Evolutionary conservation across 2,888 invertebrate species (phyloP).

Genomic region (Dryobotodes eremita): DNA sequence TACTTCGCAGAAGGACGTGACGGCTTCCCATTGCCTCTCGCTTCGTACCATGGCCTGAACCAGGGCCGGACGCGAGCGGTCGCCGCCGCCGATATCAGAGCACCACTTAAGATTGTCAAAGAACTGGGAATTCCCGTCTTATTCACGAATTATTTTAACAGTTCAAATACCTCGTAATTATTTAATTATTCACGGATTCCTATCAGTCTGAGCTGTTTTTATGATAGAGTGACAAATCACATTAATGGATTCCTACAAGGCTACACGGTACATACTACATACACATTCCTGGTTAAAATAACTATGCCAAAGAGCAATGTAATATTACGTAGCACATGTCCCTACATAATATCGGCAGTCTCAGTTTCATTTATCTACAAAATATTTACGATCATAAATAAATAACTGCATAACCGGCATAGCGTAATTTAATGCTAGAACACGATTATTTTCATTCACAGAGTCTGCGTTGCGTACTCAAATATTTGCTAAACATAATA

Average conservation of each 20-base stretch:
- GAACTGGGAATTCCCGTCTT: not conserved
- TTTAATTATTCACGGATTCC: not conserved
- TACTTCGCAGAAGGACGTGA: no score
- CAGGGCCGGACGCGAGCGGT: no score
- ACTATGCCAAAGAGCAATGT: constrained; percentile 28
- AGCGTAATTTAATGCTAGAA: constrained; percentile 38
- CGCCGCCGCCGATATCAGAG: no score
- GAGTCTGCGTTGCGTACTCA: constrained; percentile 16
- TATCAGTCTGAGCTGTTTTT: not conserved
- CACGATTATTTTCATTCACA: constrained; percentile 53
- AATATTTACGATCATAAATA: constrained; percentile 52
- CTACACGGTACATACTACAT: constrained; percentile 5
- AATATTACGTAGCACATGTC: constrained; percentile 16
- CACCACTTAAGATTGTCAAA: not conserved
- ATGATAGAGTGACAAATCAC: constrained; percentile 15
- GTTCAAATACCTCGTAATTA: not conserved
- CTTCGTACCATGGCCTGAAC: no score
- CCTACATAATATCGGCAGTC: constrained; percentile 22
- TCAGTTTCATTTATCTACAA: constrained; percentile 14
- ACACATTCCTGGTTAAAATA: constrained; percentile 14
- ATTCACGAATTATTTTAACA: not conserved
- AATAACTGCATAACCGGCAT: constrained; percentile 30
- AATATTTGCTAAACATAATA: constrained; percentile 32
- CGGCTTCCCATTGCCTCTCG: no score
- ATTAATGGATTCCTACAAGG: not conserved